Percentiles rank a stretch among this genome's conserved stretches.
These are phyloP conservation scores for Menidia menidia DNA, from an alignment of 2,797 vertebrate species.

Conservation along the genomic window DNA sequence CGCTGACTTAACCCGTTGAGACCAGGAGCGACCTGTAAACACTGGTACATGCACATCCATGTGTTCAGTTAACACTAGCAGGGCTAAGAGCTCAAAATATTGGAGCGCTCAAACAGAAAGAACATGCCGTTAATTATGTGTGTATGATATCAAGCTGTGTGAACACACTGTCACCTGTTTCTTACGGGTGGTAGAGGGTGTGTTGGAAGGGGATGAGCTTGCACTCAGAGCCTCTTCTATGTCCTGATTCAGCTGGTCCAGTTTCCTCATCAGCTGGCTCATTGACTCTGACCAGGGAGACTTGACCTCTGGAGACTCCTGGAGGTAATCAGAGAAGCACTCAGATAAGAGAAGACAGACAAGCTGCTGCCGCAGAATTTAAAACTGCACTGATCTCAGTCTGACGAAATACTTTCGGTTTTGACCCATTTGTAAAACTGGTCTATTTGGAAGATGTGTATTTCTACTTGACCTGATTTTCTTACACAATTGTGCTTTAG, in stretches of 20 bases:
- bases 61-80: not conserved
- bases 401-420: not conserved
- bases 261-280: constrained; percentile 88
- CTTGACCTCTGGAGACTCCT: constrained; percentile 76
- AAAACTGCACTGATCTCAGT: not conserved
- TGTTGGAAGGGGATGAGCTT: constrained; percentile 83
- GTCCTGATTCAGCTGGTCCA: constrained; percentile 89
- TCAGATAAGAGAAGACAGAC: constrained; percentile 15
- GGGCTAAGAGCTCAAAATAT: no score
- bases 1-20: constrained; percentile 21
- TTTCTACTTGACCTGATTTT: no score
- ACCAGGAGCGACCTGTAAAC: not conserved
- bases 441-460: not conserved
- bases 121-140: not conserved
- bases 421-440: not conserved
- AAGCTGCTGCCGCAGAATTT: not conserved
- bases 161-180: constrained; percentile 74
- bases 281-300: constrained; percentile 88
- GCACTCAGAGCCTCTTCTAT: constrained; percentile 90
- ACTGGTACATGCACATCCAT: not conserved
- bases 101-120: not conserved
- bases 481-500: no score
- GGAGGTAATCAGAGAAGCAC: constrained; percentile 36
- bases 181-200: constrained; percentile 78
- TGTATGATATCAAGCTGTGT: constrained; percentile 21